A percentile compares a stretch with the other conserved stretches of the same genome.
Conservation (phyloP, 2,888 invertebrate genomes). For the Sesamia inferens region DNA sequence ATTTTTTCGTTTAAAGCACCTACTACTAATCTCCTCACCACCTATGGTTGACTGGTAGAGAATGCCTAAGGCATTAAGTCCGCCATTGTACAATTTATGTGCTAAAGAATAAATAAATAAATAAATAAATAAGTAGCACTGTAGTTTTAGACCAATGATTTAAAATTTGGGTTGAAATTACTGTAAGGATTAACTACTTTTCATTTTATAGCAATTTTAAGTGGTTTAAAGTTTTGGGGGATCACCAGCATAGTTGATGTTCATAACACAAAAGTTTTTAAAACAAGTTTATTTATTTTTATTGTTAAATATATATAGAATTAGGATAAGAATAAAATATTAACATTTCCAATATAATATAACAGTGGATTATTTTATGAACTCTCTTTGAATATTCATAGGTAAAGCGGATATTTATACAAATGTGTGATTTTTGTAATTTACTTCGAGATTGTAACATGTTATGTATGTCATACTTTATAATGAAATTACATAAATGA, state of each 20-base stretch:
- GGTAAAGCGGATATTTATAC: conserved; percentile 27
- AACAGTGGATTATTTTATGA: conserved; percentile 28
- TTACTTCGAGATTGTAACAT: conserved; percentile 32
- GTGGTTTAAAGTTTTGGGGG: too few relatives aligned
- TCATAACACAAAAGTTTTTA: not conserved
- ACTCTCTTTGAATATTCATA: conserved; percentile 43
- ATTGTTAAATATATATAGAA: conserved; percentile 87
- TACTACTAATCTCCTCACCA: too few relatives aligned
- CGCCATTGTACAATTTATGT: too few relatives aligned
- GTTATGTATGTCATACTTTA: conserved; percentile 16
- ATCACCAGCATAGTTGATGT: not conserved
- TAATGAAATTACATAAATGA: conserved; percentile 37
- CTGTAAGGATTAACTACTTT: not conserved
- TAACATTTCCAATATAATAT: conserved; percentile 42
- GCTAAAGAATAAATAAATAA: too few relatives aligned
- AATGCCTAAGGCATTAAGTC: too few relatives aligned
- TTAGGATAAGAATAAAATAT: conserved; percentile 46
- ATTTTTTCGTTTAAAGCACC: too few relatives aligned
- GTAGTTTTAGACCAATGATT: not conserved
- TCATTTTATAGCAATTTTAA: not conserved
- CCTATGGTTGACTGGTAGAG: too few relatives aligned
- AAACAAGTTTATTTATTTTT: conserved; percentile 58
- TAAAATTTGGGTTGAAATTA: not conserved
- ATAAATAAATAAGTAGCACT: not conserved
- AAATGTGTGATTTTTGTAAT: conserved; percentile 47